Evolutionary conservation across 2,888 invertebrate species (phyloP).

Genomic region (Volucella inflata): DNA sequence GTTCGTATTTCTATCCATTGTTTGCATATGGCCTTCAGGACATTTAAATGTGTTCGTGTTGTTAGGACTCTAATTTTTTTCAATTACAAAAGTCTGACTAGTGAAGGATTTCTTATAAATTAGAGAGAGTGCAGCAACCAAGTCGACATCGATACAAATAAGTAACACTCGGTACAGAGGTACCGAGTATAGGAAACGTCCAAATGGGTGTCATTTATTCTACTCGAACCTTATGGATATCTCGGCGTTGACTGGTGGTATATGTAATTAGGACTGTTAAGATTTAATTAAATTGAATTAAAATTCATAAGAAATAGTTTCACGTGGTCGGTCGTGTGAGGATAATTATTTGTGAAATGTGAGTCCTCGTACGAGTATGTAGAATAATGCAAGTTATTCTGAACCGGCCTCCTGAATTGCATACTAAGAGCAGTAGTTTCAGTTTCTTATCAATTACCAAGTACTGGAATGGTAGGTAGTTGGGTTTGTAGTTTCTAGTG

Average conservation of each 20-base stretch:
- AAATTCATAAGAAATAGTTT: constrained; percentile 33
- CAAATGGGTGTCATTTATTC: constrained; percentile 25
- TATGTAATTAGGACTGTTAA: constrained; percentile 56
- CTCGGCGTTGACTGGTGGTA: constrained; percentile 28
- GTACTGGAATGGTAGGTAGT: not conserved
- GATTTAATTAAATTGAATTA: constrained; percentile 43
- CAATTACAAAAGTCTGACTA: constrained; percentile 7
- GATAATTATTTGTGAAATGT: constrained; percentile 21
- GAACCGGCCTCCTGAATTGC: constrained; percentile 52
- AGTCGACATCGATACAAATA: constrained; percentile 21
- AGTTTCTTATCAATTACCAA: not conserved
- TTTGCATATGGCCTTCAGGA: constrained; percentile 34
- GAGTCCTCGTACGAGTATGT: not conserved
- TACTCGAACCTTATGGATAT: constrained; percentile 15
- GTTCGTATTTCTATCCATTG: constrained; percentile 26
- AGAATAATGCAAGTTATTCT: constrained; percentile 55
- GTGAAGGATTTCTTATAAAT: constrained; percentile 10
- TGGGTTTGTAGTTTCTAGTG: not conserved
- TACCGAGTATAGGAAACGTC: constrained; percentile 19
- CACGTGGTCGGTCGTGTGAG: constrained; percentile 13
- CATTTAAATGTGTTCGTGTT: no score
- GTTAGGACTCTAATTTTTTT: not conserved
- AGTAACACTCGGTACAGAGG: not conserved
- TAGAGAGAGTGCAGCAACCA: not conserved
- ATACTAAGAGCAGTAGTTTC: not conserved